These are phyloP conservation scores for Myrmecophaga tridactyla DNA, from an alignment of 2,113 vertebrate species.

Conservation along the genomic window DNA sequence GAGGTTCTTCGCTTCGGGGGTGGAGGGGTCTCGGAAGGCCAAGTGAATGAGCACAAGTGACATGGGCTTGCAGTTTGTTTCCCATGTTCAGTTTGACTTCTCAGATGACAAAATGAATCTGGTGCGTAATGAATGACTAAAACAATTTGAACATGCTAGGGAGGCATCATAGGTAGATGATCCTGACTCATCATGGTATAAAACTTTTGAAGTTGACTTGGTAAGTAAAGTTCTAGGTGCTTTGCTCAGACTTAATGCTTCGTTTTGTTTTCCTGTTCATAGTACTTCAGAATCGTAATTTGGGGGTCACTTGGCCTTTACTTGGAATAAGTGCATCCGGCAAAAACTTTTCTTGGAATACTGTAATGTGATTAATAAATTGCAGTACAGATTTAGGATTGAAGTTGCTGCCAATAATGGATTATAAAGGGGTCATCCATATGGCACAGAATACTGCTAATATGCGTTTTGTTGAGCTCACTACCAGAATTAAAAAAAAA, in stretches of 20 bases:
- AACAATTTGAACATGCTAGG: neutral
- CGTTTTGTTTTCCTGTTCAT: rapidly evolving
- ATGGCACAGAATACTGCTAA: neutral
- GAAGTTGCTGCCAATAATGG: neutral
- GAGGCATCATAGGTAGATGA: neutral
- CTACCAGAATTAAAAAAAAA: neutral
- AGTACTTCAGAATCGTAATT: neutral
- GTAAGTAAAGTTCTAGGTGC: neutral
- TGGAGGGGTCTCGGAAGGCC: neutral
- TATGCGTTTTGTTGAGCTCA: neutral
- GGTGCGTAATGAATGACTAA: neutral
- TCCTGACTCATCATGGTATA: neutral
- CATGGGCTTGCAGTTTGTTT: neutral
- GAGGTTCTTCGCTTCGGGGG: rapidly evolving
- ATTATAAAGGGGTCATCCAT: neutral
- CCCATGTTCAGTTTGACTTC: neutral
- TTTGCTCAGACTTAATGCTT: neutral
- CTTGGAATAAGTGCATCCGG: neutral
- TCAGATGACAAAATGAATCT: neutral
- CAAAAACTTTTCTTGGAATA: neutral
- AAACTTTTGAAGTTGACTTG: neutral
- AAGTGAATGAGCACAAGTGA: neutral
- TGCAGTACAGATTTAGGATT: neutral
- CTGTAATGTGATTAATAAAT: neutral
- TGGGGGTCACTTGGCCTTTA: neutral